A percentile compares a stretch with the other conserved stretches of the same genome.
Conservation (phyloP, 2,888 invertebrate genomes). For the Julus scanicus region DNA sequence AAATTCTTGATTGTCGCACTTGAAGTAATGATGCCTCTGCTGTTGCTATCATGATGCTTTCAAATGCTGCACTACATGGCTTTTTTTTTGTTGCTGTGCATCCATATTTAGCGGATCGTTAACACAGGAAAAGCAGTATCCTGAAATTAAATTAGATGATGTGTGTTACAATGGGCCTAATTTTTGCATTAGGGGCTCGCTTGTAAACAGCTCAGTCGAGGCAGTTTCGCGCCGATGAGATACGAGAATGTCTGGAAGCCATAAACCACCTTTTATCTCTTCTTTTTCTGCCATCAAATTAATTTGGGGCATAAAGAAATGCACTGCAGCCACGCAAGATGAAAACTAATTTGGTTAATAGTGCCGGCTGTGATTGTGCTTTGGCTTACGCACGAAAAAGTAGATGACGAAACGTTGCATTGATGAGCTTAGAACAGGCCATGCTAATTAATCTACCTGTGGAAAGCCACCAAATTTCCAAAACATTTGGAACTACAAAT, state of each 20-base stretch:
- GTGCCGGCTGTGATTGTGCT: slow-evolving; percentile 22
- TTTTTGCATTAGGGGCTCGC: slow-evolving; percentile 39
- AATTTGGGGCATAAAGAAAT: slow-evolving; percentile 32
- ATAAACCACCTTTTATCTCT: slow-evolving; percentile 42
- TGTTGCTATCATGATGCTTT: background rate
- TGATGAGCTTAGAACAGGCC: background rate
- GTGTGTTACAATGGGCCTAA: slow-evolving; percentile 30
- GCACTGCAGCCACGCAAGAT: slow-evolving; percentile 28
- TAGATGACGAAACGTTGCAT: background rate
- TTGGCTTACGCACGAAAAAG: too few relatives aligned
- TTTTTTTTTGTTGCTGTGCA: background rate
- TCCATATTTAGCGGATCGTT: slow-evolving; percentile 24
- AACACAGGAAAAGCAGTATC: slow-evolving; percentile 10
- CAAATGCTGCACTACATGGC: background rate
- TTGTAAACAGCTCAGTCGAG: slow-evolving; percentile 6
- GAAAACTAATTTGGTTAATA: slow-evolving; percentile 38
- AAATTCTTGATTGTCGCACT: slow-evolving; percentile 4
- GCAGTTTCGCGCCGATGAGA: slow-evolving; percentile 8
- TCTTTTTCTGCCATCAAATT: slow-evolving; percentile 29
- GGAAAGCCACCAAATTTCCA: too few relatives aligned
- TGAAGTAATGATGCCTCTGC: background rate
- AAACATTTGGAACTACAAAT: too few relatives aligned
- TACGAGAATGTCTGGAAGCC: slow-evolving; percentile 25
- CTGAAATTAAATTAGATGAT: slow-evolving; percentile 39
- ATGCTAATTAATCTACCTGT: background rate